phyloP scores from a whole-genome alignment of 2,113 vertebrate species.

The Mormyrus lacerda region DNA sequence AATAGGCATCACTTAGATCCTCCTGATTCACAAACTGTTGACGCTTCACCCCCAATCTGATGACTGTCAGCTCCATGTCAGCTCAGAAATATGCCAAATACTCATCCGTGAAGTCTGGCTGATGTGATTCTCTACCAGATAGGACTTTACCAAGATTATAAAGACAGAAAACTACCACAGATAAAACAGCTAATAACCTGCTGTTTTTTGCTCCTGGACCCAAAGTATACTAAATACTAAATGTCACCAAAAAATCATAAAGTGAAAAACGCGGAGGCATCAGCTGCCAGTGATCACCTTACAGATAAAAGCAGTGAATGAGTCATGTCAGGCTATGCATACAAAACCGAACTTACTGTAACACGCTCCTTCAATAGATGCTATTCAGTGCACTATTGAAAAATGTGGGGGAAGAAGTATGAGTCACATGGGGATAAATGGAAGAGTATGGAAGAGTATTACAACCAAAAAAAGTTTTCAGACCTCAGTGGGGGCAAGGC shows the following conservation, averaged over 20 bases:
- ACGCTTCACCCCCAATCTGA: background rate
- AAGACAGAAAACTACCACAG: background rate
- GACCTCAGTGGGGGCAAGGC: background rate
- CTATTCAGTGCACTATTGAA: background rate
- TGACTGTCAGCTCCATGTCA: background rate
- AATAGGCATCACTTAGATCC: background rate
- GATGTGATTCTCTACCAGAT: background rate
- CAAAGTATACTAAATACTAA: background rate
- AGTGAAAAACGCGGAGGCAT: background rate
- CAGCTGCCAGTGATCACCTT: background rate
- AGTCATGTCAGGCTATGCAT: background rate
- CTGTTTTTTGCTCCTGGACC: background rate
- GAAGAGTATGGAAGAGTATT: background rate
- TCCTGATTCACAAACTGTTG: background rate
- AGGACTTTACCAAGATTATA: background rate
- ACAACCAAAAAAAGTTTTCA: background rate
- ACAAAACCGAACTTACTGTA: constrained; percentile 3
- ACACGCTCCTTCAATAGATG: background rate
- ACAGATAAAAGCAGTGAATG: background rate
- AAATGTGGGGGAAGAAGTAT: background rate
- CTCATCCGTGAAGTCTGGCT: background rate
- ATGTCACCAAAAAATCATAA: background rate
- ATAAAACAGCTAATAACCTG: background rate
- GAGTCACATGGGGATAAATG: background rate
- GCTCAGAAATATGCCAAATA: background rate